Evolutionary conservation across 2,113 vertebrate genomes (phyloP).

Genomic region (Misgurnus mizolepis): DNA sequence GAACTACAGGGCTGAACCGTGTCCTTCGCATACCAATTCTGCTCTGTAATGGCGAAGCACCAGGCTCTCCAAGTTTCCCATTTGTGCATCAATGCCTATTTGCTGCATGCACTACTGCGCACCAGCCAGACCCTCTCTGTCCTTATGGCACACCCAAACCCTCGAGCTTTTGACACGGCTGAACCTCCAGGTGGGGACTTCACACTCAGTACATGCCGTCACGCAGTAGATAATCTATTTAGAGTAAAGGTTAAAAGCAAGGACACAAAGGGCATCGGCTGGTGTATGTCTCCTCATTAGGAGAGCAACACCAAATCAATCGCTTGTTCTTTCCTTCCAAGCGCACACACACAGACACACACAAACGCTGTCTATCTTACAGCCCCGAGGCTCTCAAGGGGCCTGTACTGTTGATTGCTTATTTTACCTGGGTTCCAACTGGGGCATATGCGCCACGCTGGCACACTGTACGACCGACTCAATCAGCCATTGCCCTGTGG

Average conservation of each 20-base stretch:
- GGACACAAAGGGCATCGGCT: conserved; percentile 59
- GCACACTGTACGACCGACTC: conserved; percentile 53
- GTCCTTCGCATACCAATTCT: conserved; percentile 52
- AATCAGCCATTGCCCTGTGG: conserved; percentile 56
- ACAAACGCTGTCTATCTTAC: neutral
- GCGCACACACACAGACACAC: neutral
- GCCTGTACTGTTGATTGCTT: conserved; percentile 67
- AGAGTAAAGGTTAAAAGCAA: conserved; percentile 77
- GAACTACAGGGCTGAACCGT: conserved; percentile 36
- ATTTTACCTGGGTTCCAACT: conserved; percentile 59
- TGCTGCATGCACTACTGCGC: conserved; percentile 59
- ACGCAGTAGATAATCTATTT: conserved; percentile 69
- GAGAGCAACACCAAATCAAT: conserved; percentile 62
- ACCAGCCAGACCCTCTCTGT: conserved; percentile 68
- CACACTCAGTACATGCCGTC: conserved; percentile 30
- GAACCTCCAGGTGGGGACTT: conserved; percentile 50
- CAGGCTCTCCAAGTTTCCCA: conserved; percentile 56
- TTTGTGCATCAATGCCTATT: conserved; percentile 46
- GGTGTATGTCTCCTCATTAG: conserved; percentile 68
- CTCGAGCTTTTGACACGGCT: conserved; percentile 48
- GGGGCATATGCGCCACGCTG: conserved; percentile 51
- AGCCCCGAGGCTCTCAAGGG: conserved; percentile 38
- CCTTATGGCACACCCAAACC: conserved; percentile 49
- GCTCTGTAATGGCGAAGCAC: conserved; percentile 44
- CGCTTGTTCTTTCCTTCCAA: conserved; percentile 2